phyloP scores from a whole-genome alignment of 2,888 invertebrate species.

The Orthosia gothica region DNA sequence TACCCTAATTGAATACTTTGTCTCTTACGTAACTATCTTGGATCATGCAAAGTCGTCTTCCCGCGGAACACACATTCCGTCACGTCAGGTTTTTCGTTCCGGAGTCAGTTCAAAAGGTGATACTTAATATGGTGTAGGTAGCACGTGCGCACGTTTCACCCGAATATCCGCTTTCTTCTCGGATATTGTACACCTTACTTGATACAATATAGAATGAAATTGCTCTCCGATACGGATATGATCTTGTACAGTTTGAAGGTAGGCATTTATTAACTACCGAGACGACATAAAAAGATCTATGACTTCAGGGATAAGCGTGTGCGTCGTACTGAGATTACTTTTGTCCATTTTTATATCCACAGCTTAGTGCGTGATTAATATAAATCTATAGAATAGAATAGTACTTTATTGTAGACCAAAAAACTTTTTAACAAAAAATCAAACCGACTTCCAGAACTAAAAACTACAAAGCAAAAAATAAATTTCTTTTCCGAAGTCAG shows the following conservation, averaged over 20 bases:
- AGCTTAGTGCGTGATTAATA: neutral
- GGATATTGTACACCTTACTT: constrained; percentile 35
- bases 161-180: constrained; percentile 32
- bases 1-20: constrained; percentile 71
- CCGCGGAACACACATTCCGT: constrained; percentile 74
- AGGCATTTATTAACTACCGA: constrained; percentile 6
- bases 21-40: constrained; percentile 68
- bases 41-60: constrained; percentile 75
- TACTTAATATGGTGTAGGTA: constrained; percentile 47
- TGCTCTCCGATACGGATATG: constrained; percentile 24
- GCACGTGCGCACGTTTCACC: constrained; percentile 46
- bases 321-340: constrained; percentile 22
- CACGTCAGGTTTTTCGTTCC: constrained; percentile 76
- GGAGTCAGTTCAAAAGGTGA: constrained; percentile 65
- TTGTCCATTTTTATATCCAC: constrained; percentile 1
- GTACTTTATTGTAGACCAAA: no score
- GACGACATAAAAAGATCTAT: neutral
- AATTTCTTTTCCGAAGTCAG: no score
- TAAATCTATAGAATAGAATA: no score
- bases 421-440: no score
- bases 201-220: constrained; percentile 35
- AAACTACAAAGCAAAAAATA: no score
- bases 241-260: constrained; percentile 11
- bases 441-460: no score
- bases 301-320: constrained; percentile 2